phyloP scores from a whole-genome alignment of 2,888 invertebrate species.

The Tetramorium bicarinatum region DNA sequence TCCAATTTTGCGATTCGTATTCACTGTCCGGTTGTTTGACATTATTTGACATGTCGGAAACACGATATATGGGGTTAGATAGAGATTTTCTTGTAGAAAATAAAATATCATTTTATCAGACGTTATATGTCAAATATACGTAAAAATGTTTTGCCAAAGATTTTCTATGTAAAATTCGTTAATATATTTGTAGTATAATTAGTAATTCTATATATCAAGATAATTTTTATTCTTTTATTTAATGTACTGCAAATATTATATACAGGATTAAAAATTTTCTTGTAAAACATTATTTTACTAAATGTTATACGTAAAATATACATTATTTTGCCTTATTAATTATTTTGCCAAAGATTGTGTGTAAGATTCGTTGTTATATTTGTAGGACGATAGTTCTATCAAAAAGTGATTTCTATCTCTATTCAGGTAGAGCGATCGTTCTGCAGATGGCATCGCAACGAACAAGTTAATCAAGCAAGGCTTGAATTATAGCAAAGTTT shows the following conservation, averaged over 20 bases:
- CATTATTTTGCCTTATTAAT: not conserved
- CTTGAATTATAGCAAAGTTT: slow-evolving; percentile 35
- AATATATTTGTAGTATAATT: too few species aligned
- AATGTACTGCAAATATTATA: not conserved
- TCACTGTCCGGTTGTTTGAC: not conserved
- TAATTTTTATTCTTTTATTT: not conserved
- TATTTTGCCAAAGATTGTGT: not conserved
- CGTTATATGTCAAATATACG: not conserved
- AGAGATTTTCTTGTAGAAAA: not conserved
- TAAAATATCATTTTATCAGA: not conserved
- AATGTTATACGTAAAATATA: not conserved
- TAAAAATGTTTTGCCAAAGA: not conserved
- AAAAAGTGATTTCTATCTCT: not conserved
- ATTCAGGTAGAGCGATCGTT: not conserved
- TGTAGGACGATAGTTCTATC: not conserved
- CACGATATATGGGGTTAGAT: not conserved
- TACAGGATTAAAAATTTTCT: not conserved
- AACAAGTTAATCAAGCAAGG: slow-evolving; percentile 11
- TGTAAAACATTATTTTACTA: not conserved
- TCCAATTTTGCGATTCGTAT: not conserved
- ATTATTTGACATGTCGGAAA: not conserved
- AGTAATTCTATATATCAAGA: too few species aligned
- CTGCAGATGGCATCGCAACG: not conserved
- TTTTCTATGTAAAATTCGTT: not conserved
- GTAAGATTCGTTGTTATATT: not conserved